phyloP scores from a whole-genome alignment of 2,113 vertebrate species.

The Myrmecobius fasciatus region DNA sequence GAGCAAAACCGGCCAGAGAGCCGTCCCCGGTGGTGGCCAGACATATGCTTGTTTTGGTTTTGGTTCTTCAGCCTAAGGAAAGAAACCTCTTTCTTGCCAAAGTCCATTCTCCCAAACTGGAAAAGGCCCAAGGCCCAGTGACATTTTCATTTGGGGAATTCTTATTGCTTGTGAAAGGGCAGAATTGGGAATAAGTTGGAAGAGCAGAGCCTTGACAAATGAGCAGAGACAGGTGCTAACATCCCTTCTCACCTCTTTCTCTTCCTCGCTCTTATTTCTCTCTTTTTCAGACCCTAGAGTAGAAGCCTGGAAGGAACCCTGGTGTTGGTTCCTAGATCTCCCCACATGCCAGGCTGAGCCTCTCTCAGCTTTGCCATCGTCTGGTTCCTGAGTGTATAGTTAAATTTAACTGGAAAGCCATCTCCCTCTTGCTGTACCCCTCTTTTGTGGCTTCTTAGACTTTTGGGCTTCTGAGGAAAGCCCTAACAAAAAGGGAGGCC shows the following conservation, averaged over 20 bases:
- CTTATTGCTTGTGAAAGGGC: slow-evolving; percentile 11
- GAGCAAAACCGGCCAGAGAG: not conserved
- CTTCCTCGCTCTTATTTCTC: not conserved
- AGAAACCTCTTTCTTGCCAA: not conserved
- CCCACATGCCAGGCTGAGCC: not conserved
- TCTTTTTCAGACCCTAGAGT: not conserved
- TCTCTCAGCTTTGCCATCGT: not conserved
- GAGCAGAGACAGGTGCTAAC: fast-evolving
- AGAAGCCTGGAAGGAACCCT: not conserved
- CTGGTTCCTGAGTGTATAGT: not conserved
- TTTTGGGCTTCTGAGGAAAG: not conserved
- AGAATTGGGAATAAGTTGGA: not conserved
- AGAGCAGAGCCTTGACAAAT: fast-evolving
- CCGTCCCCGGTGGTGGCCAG: fast-evolving
- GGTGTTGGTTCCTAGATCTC: not conserved
- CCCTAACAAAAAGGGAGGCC: not conserved
- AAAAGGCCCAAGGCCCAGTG: not conserved
- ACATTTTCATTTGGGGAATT: slow-evolving; percentile 21
- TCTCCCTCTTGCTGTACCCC: not conserved
- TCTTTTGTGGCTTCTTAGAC: not conserved
- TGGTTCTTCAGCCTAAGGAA: not conserved
- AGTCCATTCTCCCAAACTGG: no score
- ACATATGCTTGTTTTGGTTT: not conserved
- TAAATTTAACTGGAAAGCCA: not conserved
- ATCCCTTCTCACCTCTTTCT: not conserved